Conservation (phyloP, 2,888 invertebrate genomes). For the Amphipyra tragopoginis region DNA sequence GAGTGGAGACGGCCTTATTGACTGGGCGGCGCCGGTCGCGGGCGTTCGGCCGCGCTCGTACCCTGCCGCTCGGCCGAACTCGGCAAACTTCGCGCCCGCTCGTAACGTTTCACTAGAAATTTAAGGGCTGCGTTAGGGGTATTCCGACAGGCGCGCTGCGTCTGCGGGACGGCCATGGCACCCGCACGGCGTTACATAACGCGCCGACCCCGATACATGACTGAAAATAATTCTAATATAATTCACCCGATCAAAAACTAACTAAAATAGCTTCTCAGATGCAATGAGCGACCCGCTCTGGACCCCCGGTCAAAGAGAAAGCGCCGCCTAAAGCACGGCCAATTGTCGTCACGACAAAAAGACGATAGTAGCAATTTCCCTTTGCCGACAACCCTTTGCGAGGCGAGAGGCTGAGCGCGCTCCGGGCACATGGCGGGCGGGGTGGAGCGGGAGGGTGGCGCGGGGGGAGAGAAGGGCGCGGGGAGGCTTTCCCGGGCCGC, state of each 20-base stretch:
- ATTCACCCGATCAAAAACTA: slow-evolving; percentile 32
- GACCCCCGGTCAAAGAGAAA: slow-evolving; percentile 67
- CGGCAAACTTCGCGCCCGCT: slow-evolving; percentile 73
- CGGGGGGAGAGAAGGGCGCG: slow-evolving; percentile 70
- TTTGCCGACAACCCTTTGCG: slow-evolving; percentile 87
- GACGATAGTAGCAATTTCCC: slow-evolving; percentile 82
- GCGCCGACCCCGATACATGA: slow-evolving; percentile 63
- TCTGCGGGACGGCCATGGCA: slow-evolving; percentile 70
- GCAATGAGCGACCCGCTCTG: slow-evolving; percentile 43
- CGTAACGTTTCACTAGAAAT: slow-evolving; percentile 79
- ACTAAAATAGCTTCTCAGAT: slow-evolving; percentile 48
- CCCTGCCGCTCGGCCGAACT: slow-evolving; percentile 72
- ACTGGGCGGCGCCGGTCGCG: slow-evolving; percentile 88
- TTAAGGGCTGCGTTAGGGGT: slow-evolving; percentile 86
- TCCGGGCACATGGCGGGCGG: slow-evolving; percentile 83
- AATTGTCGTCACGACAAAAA: slow-evolving; percentile 80
- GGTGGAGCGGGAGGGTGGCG: slow-evolving; percentile 62
- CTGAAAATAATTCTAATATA: slow-evolving; percentile 57
- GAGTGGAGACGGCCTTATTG: slow-evolving; percentile 89
- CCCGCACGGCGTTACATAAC: slow-evolving; percentile 76
- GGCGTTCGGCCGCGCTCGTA: slow-evolving; percentile 76
- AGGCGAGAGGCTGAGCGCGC: slow-evolving; percentile 77
- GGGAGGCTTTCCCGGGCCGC: slow-evolving; percentile 85
- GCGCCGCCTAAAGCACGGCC: slow-evolving; percentile 71
- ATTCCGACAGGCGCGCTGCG: slow-evolving; percentile 79